Base-by-base conservation (phyloP, 1,140 invertebrate species). In the Leptonema lineaticorne region DNA sequence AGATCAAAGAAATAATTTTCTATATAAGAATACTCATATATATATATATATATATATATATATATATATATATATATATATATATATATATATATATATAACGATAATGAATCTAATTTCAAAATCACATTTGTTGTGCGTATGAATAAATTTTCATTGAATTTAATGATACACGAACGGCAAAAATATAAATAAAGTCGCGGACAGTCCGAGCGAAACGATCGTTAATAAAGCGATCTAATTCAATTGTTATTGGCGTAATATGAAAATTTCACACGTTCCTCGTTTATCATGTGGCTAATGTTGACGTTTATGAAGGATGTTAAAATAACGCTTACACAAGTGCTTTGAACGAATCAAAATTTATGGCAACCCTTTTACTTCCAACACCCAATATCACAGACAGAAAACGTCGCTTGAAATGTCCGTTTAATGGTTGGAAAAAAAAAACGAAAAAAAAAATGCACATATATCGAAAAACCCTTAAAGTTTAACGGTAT, bases 311-410 rank as follows among this genome's bases (percentile, higher is more conserved):
- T 53, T 53, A 53, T 53, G 50, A 26, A 24, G 50, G 50, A 53
- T 53, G 50, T 53, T 53, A 53, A 53, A 53, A 53, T 53, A 53
- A 26, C 50, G 27, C 50, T 53, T 53, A 53, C n/a, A n/a, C 50
- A 24, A 53, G 20, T 11, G 8, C 50, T 53, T n/a, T 26, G 50
- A 26, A 53, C 50, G 27, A 22, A 18, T 24, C 8, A 26, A 53
- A 53, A 53, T 53, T 53, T 26, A 53, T 53, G 50, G 50, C 50
- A 53, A 53, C 50, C 27, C 50, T 53, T 45, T 45, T 16, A 16
- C 37, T 16, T n/a, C n/a, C n/a, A n/a, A n/a, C 37, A 33, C 18
- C 50, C 50, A 53, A 53, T 24, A 50, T 7, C 24, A 24, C 22
- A 24, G 9, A 11, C 7, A 53, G 8, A 41, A 53, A 20, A 24